These are phyloP conservation scores for Malurus alboscapulatus DNA, from an alignment of 2,113 vertebrate genomes.

Conservation along the genomic window DNA sequence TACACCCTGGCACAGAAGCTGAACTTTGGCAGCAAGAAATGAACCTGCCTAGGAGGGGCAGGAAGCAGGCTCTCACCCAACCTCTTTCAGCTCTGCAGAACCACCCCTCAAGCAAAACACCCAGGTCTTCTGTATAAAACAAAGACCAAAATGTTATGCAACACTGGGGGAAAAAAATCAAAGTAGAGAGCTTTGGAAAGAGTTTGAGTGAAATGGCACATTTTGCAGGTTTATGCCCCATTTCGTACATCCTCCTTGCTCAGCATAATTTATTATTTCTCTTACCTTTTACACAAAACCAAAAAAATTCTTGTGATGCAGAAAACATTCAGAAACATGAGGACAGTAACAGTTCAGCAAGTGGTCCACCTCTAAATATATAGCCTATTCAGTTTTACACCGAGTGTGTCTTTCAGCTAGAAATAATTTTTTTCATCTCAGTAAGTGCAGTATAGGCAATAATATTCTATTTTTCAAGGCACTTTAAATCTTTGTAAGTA, in stretches of 20 bases:
- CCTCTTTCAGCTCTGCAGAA: background rate
- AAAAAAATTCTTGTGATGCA: background rate
- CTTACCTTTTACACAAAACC: background rate
- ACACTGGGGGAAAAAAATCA: background rate
- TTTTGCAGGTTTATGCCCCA: background rate
- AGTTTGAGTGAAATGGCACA: background rate
- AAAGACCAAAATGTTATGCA: background rate
- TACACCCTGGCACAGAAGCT: background rate
- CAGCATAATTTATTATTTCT: background rate
- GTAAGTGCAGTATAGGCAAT: background rate
- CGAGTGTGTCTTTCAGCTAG: background rate
- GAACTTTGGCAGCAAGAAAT: background rate
- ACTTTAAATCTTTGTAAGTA: background rate
- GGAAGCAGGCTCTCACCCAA: background rate
- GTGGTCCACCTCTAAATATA: background rate
- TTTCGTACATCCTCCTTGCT: background rate
- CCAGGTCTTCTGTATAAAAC: background rate
- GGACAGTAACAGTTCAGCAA: background rate
- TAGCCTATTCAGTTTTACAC: background rate
- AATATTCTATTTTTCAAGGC: background rate
- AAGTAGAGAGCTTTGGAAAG: background rate
- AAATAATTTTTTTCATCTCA: background rate
- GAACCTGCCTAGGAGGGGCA: background rate
- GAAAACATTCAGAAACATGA: background rate
- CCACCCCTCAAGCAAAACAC: background rate